These are phyloP conservation scores for Paedocypris sp. DNA, from an alignment of 2,113 vertebrate genomes.

Conservation along the genomic window DNA sequence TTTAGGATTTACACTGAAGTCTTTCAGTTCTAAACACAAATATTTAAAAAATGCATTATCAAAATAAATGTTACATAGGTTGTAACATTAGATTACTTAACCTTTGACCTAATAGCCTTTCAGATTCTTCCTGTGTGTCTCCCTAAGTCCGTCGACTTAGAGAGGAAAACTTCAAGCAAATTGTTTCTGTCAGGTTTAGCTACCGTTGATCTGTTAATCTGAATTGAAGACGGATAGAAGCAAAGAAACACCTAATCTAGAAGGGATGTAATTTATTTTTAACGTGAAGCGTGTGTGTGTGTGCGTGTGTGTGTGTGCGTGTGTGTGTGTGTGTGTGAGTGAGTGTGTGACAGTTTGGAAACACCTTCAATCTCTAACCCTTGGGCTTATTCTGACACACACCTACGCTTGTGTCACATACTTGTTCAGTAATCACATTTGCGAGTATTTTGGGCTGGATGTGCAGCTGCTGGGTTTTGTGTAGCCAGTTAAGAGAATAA, in stretches of 20 bases:
- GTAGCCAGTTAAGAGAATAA: not conserved
- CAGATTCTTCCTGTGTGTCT: not conserved
- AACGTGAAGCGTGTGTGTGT: constrained; percentile 14
- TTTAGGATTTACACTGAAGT: no score
- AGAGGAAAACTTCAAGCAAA: not conserved
- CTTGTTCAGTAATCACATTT: not conserved
- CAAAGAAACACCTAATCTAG: not conserved
- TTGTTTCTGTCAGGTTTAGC: constrained; percentile 1
- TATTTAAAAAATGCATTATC: no score
- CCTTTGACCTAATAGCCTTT: not conserved
- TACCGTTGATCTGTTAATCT: constrained; percentile 1
- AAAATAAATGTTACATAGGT: no score
- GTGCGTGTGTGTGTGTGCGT: not conserved
- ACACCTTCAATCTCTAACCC: not conserved
- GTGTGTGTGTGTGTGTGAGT: not conserved
- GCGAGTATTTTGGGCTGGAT: not conserved
- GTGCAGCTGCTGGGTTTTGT: not conserved
- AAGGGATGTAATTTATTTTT: constrained; percentile 20
- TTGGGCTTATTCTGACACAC: not conserved
- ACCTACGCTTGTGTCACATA: not conserved
- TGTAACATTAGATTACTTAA: no score
- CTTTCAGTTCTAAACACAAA: no score
- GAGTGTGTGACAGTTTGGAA: not conserved
- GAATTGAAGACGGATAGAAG: not conserved
- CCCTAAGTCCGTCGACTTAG: not conserved